Evolutionary conservation across 1,140 invertebrate genomes (phyloP).

Genomic region (Tetramorium parvispinum): DNA sequence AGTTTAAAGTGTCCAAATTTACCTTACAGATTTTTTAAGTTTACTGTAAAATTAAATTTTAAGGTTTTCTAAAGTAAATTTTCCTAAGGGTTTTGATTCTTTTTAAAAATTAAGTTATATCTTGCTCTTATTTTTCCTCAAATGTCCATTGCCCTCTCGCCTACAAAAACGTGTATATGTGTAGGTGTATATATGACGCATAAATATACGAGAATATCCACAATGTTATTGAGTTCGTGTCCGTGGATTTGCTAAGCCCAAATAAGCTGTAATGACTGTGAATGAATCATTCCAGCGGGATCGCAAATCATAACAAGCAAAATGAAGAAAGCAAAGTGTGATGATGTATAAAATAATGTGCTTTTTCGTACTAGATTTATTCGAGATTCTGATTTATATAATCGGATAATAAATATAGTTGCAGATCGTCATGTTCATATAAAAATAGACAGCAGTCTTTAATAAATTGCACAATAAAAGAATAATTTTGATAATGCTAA

Average conservation of each 20-base stretch:
- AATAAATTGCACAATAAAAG: not conserved
- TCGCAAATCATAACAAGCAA: conserved; percentile 2
- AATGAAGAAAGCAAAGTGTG: conserved; percentile 13
- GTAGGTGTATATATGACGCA: not conserved
- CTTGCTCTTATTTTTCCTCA: not conserved
- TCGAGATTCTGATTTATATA: conserved; percentile 30
- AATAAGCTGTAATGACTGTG: not conserved
- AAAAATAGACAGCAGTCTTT: not conserved
- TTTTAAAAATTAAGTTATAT: not conserved
- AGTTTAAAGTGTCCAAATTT: too few relatives aligned
- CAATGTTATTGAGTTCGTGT: not conserved
- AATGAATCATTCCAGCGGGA: not conserved
- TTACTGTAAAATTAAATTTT: too few relatives aligned
- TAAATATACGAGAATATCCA: not conserved
- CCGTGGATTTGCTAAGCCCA: not conserved
- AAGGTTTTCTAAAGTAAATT: too few relatives aligned
- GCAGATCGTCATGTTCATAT: not conserved
- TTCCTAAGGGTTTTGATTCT: too few relatives aligned
- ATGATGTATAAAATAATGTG: conserved; percentile 63
- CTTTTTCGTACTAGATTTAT: conserved; percentile 67
- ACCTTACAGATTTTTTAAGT: too few relatives aligned
- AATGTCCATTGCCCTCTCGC: not conserved
- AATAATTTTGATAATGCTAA: too few relatives aligned
- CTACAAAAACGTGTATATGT: not conserved
- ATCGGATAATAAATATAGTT: not conserved